These are phyloP conservation scores for Busseola fusca DNA, from an alignment of 2,888 invertebrate species.

Conservation along the genomic window DNA sequence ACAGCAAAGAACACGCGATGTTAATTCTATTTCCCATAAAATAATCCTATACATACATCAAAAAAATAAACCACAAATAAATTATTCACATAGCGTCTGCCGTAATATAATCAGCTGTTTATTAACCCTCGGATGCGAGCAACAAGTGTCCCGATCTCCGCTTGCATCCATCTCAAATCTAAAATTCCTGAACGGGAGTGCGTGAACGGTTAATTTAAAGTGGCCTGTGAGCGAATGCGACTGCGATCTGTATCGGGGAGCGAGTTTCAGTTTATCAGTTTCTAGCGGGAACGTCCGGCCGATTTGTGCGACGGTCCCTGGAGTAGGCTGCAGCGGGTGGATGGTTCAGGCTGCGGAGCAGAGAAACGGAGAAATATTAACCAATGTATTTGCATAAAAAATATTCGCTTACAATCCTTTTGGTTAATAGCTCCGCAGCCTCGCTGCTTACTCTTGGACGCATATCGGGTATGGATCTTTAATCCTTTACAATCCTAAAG, in stretches of 20 bases:
- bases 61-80: constrained; percentile 55
- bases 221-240: constrained; percentile 79
- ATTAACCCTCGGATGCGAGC: constrained; percentile 59
- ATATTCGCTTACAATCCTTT: too few relatives aligned
- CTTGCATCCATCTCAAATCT: constrained; percentile 84
- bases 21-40: constrained; percentile 39
- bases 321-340: constrained; percentile 47
- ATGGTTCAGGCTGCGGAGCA: too few relatives aligned
- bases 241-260: constrained; percentile 84
- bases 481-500: too few relatives aligned
- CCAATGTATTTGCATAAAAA: too few relatives aligned
- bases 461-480: too few relatives aligned
- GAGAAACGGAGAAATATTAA: too few relatives aligned
- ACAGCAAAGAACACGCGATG: constrained; percentile 1
- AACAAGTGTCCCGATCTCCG: constrained; percentile 74
- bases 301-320: constrained; percentile 59
- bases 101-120: constrained; percentile 63
- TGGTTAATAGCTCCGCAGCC: too few relatives aligned
- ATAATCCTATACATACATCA: constrained; percentile 32
- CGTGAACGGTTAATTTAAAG: constrained; percentile 88
- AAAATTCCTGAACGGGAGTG: constrained; percentile 86
- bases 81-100: constrained; percentile 56
- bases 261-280: constrained; percentile 87
- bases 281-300: constrained; percentile 87
- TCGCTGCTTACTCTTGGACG: too few relatives aligned